Conservation (phyloP, 2,797 vertebrate genomes). For the Taenioides sp. region DNA sequence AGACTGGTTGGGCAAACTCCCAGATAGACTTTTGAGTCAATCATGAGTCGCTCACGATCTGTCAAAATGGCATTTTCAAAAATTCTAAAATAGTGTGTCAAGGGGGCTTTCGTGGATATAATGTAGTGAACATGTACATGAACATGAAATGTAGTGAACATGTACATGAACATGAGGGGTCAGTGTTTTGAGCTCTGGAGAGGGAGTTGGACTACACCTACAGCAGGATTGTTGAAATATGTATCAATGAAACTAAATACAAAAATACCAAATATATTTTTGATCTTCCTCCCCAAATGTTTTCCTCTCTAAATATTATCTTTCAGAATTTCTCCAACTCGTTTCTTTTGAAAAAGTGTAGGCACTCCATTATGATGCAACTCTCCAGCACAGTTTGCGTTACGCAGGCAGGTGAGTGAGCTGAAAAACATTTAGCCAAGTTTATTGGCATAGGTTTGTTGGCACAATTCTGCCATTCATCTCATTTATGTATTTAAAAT, state of each 20-base stretch:
- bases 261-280: background rate
- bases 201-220: too few species aligned
- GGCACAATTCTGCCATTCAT: too few species aligned
- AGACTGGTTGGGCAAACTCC: too few species aligned
- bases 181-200: background rate
- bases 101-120: background rate
- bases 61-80: background rate
- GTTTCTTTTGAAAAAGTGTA: background rate
- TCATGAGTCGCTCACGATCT: background rate
- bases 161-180: too few species aligned
- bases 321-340: background rate
- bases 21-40: background rate
- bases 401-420: background rate
- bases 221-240: background rate
- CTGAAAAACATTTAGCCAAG: background rate
- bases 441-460: background rate
- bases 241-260: background rate
- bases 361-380: constrained; percentile 6
- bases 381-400: background rate
- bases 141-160: too few species aligned
- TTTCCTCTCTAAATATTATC: background rate
- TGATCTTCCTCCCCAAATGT: background rate
- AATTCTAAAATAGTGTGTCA: too few species aligned
- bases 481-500: background rate
- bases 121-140: too few species aligned